Evolutionary conservation across 2,797 vertebrate species (phyloP).

Genomic region (Heliangelus exortis): DNA sequence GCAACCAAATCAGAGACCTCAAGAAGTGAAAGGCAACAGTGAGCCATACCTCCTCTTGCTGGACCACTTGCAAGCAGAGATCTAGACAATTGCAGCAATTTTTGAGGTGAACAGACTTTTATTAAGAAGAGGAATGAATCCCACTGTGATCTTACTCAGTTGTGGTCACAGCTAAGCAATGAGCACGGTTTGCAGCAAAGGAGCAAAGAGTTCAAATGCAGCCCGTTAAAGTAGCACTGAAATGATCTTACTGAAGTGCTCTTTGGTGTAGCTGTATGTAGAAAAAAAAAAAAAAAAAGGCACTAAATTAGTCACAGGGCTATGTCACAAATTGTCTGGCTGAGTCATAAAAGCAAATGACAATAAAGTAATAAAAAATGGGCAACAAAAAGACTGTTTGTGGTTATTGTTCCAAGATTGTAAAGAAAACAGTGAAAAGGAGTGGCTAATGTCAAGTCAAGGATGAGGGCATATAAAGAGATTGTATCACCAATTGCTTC

Average conservation of each 20-base stretch:
- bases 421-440: conserved; percentile 33
- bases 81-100: background rate
- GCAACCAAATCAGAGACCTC: background rate
- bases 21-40: background rate
- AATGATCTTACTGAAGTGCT: background rate
- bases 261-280: background rate
- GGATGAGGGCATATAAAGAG: background rate
- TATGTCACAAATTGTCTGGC: conserved; percentile 34
- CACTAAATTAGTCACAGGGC: conserved; percentile 41
- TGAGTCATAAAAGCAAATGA: conserved; percentile 73
- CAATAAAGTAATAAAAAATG: conserved; percentile 5
- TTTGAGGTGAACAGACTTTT: background rate
- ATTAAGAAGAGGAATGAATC: background rate
- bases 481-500: background rate
- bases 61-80: background rate
- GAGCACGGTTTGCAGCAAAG: background rate
- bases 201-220: background rate
- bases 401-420: conserved; percentile 47
- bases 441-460: background rate
- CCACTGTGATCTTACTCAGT: background rate
- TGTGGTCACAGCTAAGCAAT: conserved; percentile 20
- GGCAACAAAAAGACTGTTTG: background rate
- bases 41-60: background rate
- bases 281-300: background rate
- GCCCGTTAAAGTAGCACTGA: background rate